These are phyloP conservation scores for Tenthredo mesomela DNA, from an alignment of 2,888 invertebrate genomes.

Conservation along the genomic window DNA sequence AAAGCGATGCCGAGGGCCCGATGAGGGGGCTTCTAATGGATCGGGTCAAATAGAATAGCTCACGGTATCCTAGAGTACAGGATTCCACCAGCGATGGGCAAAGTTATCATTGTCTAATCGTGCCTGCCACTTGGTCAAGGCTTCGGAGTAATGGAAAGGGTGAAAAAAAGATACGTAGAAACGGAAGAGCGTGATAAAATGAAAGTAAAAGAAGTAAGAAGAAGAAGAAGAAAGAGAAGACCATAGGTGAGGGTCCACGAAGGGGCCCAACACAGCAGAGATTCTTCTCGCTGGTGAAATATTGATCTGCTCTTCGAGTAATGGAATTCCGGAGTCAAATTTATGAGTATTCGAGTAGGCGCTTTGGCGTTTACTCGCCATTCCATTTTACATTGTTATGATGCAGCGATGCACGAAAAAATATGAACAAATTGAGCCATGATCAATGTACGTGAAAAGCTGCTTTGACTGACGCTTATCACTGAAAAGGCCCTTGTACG, in stretches of 20 bases:
- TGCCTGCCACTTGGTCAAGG: constrained; percentile 38
- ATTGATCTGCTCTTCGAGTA: constrained; percentile 69
- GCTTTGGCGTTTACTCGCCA: constrained; percentile 5
- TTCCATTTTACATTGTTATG: not conserved
- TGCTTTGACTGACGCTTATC: constrained; percentile 2
- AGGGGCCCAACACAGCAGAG: constrained; percentile 11
- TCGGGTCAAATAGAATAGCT: constrained; percentile 23
- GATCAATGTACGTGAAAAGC: not conserved
- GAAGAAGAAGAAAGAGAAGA: not conserved
- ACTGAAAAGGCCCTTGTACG: not conserved
- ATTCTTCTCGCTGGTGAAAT: constrained; percentile 60
- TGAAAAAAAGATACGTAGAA: constrained; percentile 15
- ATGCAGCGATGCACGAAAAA: constrained; percentile 21
- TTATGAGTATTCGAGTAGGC: constrained; percentile 66
- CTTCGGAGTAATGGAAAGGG: not conserved
- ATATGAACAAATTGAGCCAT: not conserved
- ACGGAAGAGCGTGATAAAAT: constrained; percentile 37
- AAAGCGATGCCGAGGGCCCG: constrained; percentile 15
- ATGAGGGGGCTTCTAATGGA: constrained; percentile 35
- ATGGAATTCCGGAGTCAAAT: constrained; percentile 73
- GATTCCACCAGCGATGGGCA: constrained; percentile 4
- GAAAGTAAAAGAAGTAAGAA: constrained; percentile 21
- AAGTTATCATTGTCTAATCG: constrained; percentile 43
- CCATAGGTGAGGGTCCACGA: constrained; percentile 14
- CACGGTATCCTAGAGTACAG: constrained; percentile 4